phyloP scores from a whole-genome alignment of 2,797 vertebrate genomes.

The Hyperoplus immaculatus region DNA sequence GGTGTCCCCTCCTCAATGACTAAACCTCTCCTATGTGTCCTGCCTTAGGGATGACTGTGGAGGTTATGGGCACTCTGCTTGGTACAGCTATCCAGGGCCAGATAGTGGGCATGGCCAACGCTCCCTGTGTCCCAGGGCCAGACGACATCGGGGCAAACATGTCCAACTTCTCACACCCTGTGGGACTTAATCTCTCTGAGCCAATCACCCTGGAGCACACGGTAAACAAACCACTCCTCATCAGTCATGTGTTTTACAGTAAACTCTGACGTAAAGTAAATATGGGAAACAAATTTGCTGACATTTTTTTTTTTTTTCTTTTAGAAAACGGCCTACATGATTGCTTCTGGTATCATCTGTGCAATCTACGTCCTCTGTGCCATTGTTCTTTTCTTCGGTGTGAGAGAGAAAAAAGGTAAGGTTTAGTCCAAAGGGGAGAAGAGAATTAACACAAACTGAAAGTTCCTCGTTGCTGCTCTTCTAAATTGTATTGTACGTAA shows the following conservation, averaged over 20 bases:
- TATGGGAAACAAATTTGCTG: background rate
- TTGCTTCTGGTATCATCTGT: conserved; percentile 91
- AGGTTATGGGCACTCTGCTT: conserved; percentile 93
- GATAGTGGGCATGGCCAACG: conserved; percentile 92
- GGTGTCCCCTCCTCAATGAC: background rate
- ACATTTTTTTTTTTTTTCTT: background rate
- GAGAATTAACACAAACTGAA: no score
- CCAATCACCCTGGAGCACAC: conserved; percentile 85
- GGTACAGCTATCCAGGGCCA: conserved; percentile 97
- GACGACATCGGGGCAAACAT: background rate
- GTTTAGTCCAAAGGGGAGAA: no score
- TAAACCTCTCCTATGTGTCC: background rate
- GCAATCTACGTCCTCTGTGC: conserved; percentile 93
- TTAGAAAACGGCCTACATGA: conserved; percentile 93
- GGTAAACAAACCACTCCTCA: conserved; percentile 69
- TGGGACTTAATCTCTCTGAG: conserved; percentile 79
- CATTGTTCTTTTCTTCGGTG: conserved; percentile 88
- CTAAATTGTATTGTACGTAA: background rate
- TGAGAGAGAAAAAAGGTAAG: conserved; percentile 92
- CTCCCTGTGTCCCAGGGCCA: conserved; percentile 84
- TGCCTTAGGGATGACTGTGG: conserved; percentile 94
- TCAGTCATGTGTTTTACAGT: background rate
- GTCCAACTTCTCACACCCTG: conserved; percentile 21
- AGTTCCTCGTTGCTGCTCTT: background rate
- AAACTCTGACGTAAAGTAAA: no score